These are phyloP conservation scores for Dendrophyllia cribrosa DNA, from an alignment of 64 coral and sea anemone genomes.

Conservation along the genomic window DNA sequence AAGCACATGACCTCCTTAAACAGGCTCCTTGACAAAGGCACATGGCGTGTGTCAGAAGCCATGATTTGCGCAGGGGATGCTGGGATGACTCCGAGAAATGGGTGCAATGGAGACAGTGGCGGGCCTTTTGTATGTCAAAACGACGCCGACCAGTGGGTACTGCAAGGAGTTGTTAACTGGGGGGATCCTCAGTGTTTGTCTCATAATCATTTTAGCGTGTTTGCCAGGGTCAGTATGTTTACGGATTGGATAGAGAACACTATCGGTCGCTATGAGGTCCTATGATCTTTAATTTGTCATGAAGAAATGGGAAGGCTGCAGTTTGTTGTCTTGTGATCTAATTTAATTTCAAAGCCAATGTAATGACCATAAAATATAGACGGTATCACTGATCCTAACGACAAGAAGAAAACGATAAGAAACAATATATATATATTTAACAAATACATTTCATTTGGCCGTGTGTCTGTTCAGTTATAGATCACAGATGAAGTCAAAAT, in stretches of 20 bases:
- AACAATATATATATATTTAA: too few relatives aligned
- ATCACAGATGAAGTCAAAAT: too few relatives aligned
- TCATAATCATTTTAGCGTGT: constrained; percentile 68
- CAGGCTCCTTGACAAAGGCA: constrained; percentile 65
- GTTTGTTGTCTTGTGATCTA: too few relatives aligned
- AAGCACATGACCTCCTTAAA: constrained; percentile 72
- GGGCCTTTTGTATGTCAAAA: constrained; percentile 68
- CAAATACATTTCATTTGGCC: too few relatives aligned
- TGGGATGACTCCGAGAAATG: constrained; percentile 64
- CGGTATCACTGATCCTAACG: too few relatives aligned
- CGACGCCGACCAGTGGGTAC: neutral
- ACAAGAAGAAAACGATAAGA: too few relatives aligned
- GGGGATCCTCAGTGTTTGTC: constrained; percentile 65
- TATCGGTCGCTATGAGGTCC: too few relatives aligned
- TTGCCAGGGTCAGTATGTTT: constrained; percentile 51
- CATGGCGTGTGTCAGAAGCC: constrained; percentile 56
- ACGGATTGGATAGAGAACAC: constrained; percentile 19
- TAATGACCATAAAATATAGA: too few relatives aligned
- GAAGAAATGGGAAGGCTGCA: too few relatives aligned
- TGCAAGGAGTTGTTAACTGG: constrained; percentile 69
- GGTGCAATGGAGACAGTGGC: constrained; percentile 77
- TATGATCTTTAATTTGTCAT: too few relatives aligned
- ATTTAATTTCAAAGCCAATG: too few relatives aligned
- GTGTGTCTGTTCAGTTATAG: too few relatives aligned
- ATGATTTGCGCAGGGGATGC: constrained; percentile 85